Base-by-base conservation (phyloP, 2,797 vertebrate genomes). In the Cirrhinus molitorella region DNA sequence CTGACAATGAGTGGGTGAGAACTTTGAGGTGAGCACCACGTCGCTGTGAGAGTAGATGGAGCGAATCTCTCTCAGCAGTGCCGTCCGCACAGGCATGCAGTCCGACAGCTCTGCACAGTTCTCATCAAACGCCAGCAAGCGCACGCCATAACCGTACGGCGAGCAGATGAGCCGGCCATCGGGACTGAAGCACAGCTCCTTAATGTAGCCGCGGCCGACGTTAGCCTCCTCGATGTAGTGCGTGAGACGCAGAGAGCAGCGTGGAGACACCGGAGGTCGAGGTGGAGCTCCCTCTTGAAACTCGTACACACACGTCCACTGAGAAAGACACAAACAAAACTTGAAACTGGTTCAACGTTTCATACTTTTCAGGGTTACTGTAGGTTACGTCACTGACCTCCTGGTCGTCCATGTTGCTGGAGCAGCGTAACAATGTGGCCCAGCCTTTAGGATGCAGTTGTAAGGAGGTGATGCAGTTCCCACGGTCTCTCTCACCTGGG, bases 221-320 rank as follows among this genome's bases (percentile, higher is more conserved):
- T 98, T 98, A 89, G 98, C 98, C 94, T 99, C 97, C 94, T 99
- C 98, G 17, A 99, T 97, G 93, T 97, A 99, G 93, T 99, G 98
- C 77, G 97, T 99, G 86, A 99, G 94, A 79, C 96, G 96, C 61
- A 99, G 94, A 28, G 98, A 99, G 90, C 97, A 98, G 86, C 97
- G 97, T 2, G 97, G 98, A 0, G 97, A 97, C 43, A 96, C 93
- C 0, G 96, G 95, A 0, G 96, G 95, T n/a, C 96, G 96, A n/a
- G 96, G 92, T 0, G 97, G 97, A 3, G 96, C 94, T 19, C 97
- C 97, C 90, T 99, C 98, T 92, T 99, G 98, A 95, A 99, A 99
- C 95, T 99, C 98, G 45, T 99, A 99, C 87, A 99, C 98, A 87
- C 98, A 99, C 19, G 98, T 99, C 98, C 98, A 99, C 98, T 99